These are phyloP conservation scores for Protodeltote pygarga DNA, from an alignment of 2,888 invertebrate species.

Conservation along the genomic window DNA sequence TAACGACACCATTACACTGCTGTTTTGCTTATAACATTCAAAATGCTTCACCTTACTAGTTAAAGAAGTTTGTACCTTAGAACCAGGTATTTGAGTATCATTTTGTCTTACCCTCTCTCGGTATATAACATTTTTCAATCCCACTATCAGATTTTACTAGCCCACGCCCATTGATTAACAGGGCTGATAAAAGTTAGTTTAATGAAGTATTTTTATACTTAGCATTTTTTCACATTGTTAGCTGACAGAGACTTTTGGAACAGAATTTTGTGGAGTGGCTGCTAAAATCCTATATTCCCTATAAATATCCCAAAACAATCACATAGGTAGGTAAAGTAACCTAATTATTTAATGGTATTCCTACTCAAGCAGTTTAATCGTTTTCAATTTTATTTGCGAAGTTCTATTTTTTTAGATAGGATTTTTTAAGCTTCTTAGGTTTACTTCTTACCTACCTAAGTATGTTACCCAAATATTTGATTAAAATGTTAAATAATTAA, in stretches of 20 bases:
- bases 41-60: conserved; percentile 18
- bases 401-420: too few relatives aligned
- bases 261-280: conserved; percentile 32
- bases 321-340: not conserved
- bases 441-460: too few relatives aligned
- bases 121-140: conserved; percentile 51
- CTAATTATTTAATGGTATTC: not conserved
- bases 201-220: conserved; percentile 81
- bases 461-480: too few relatives aligned
- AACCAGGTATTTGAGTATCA: conserved; percentile 6
- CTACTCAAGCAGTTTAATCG: too few relatives aligned
- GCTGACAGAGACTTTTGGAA: conserved; percentile 60
- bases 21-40: conserved; percentile 47
- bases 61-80: conserved; percentile 44
- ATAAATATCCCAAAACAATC: too few relatives aligned
- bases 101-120: conserved; percentile 10
- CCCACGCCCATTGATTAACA: conserved; percentile 82
- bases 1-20: too few relatives aligned
- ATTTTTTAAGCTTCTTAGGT: too few relatives aligned
- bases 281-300: too few relatives aligned
- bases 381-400: too few relatives aligned
- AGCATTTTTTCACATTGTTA: conserved; percentile 81
- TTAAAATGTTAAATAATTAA: too few relatives aligned
- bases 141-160: conserved; percentile 66
- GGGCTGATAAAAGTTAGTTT: conserved; percentile 76